A percentile compares a stretch with the other conserved stretches of the same genome.
Evolutionary conservation across 2,797 vertebrate genomes (phyloP).

Genomic region (Manis javanica): DNA sequence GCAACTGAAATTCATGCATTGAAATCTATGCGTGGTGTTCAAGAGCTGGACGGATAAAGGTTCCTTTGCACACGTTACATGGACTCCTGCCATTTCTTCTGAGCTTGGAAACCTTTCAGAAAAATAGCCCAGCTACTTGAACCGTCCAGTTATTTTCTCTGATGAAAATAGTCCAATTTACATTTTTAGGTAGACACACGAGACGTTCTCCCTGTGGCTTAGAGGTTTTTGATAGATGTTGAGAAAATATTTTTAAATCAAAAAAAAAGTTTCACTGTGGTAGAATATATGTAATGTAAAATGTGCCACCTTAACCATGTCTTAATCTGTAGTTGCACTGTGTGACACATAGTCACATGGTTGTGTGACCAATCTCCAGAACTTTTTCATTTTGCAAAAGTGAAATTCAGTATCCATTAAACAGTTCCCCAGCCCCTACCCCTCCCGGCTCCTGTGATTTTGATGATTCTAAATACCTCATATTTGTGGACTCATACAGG

Average conservation of each 20-base stretch:
- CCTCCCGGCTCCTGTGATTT: background rate
- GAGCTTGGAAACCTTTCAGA: background rate
- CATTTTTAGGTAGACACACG: background rate
- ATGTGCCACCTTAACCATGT: background rate
- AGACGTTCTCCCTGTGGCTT: background rate
- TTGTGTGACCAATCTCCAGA: background rate
- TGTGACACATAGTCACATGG: background rate
- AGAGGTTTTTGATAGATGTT: background rate
- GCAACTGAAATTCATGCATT: background rate
- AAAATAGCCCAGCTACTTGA: background rate
- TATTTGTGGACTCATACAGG: background rate
- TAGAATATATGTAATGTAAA: background rate
- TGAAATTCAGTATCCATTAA: background rate
- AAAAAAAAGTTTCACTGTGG: background rate
- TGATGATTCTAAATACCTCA: background rate
- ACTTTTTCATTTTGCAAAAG: background rate
- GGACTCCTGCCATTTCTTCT: background rate
- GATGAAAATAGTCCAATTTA: background rate
- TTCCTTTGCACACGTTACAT: too few relatives aligned
- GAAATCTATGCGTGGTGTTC: background rate
- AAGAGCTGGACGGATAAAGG: too few relatives aligned
- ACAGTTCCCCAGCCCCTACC: background rate
- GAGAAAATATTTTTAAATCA: background rate
- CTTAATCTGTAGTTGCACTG: accelerated
- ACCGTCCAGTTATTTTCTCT: background rate